Conservation (phyloP, 2,113 vertebrate genomes). For the Collichthys lucidus region DNA sequence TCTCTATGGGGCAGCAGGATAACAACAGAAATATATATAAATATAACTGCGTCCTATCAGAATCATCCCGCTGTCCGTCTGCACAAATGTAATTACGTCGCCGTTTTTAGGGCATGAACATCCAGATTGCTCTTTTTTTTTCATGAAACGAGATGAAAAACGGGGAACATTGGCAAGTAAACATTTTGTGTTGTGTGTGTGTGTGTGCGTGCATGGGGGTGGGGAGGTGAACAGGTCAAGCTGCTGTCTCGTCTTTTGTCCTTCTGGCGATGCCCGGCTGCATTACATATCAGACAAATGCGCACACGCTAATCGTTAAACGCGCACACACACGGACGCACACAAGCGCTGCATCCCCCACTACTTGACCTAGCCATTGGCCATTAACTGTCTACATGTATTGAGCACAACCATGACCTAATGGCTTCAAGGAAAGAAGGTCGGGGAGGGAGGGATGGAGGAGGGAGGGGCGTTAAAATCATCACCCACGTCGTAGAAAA, state of each 20-base stretch:
- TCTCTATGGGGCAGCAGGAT: conserved; percentile 64
- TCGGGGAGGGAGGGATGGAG: not conserved
- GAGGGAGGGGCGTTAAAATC: conserved; percentile 49
- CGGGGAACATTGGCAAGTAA: conserved; percentile 22
- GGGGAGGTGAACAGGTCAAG: conserved; percentile 61
- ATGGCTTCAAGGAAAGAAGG: conserved; percentile 20
- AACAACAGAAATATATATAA: conserved; percentile 70
- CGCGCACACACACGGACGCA: conserved; percentile 13
- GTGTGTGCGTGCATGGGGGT: conserved; percentile 32
- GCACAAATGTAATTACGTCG: conserved; percentile 48
- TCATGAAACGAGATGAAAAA: conserved; percentile 30
- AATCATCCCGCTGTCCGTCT: conserved; percentile 46
- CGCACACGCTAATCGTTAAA: conserved; percentile 48
- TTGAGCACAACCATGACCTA: conserved; percentile 47
- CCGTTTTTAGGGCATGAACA: conserved; percentile 40
- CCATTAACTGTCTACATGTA: conserved; percentile 62
- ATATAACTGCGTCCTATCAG: conserved; percentile 48
- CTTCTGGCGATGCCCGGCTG: conserved; percentile 65
- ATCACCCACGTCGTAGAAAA: not conserved
- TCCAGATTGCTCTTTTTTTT: conserved; percentile 47
- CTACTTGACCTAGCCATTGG: conserved; percentile 63
- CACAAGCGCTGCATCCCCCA: conserved; percentile 1
- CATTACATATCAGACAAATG: conserved; percentile 59
- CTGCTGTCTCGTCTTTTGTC: conserved; percentile 70
- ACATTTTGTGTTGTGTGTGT: not conserved